These are phyloP conservation scores for Tricholauxania praeusta DNA, from an alignment of 2,888 invertebrate species.

Conservation along the genomic window DNA sequence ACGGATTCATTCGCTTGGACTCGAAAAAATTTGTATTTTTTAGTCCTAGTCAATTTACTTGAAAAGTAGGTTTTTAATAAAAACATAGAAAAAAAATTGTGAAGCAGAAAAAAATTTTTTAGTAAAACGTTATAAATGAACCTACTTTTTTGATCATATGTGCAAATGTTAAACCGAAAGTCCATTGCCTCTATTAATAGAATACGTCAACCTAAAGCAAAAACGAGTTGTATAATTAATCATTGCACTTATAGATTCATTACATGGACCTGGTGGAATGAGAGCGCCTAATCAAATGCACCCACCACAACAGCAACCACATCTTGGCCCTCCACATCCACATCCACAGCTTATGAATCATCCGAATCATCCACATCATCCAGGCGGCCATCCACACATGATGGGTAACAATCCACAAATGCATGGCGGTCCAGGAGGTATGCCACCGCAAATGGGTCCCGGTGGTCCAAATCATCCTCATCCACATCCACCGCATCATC, in stretches of 20 bases:
- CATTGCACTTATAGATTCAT: conserved; percentile 57
- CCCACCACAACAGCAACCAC: conserved; percentile 61
- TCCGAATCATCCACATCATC: conserved; percentile 55
- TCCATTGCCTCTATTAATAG: too few relatives aligned
- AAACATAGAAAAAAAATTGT: too few relatives aligned
- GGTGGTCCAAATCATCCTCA: conserved; percentile 41
- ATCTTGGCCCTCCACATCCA: conserved; percentile 58
- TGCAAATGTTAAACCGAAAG: too few relatives aligned
- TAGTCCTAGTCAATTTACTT: too few relatives aligned
- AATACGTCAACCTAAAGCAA: too few relatives aligned
- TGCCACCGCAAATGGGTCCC: conserved; percentile 44
- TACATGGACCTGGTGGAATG: conserved; percentile 67
- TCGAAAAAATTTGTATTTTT: too few relatives aligned
- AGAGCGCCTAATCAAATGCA: conserved; percentile 60
- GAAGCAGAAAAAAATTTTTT: too few relatives aligned
- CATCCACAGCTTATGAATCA: conserved; percentile 61
- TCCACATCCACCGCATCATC: conserved; percentile 45
- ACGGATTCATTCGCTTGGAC: too few relatives aligned
- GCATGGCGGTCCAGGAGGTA: conserved; percentile 53
- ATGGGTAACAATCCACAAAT: conserved; percentile 51
- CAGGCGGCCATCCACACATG: conserved; percentile 62
- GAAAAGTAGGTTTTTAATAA: too few relatives aligned
- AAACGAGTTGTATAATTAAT: not conserved
- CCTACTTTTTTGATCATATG: too few relatives aligned
- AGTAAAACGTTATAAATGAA: too few relatives aligned